Evolutionary conservation across 2,113 vertebrate species (phyloP), one percentile per base, ranked within the genome.

Genomic region (Pterocles burchelli): DNA sequence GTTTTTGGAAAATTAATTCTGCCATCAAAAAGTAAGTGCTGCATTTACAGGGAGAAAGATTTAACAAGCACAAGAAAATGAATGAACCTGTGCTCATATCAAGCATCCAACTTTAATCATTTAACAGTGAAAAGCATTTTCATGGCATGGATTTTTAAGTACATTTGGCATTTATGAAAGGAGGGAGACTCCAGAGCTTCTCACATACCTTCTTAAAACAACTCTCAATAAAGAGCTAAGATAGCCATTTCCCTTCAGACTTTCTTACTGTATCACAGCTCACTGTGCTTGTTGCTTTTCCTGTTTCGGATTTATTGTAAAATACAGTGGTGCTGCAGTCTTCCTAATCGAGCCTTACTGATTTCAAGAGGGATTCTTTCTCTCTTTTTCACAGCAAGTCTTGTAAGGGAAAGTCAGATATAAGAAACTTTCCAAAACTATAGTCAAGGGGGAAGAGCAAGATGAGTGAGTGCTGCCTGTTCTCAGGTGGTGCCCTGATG

Each of bases 1-100:
- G 51, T 54, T 79, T 94, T 88, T 91, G 74, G 78, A 86, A 95
- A 90, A 81, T 65, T 41, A 90, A 76, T 93, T 93, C 85, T 62
- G 58, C 66, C 90, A 36, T 76, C 63, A 89, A 73, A 88, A 89
- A 82, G 58, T 46, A 88, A 79, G 59, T 36, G 21, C 71, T 46
- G 67, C n/a, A 26, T 91, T 88, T 82, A 57, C 10, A 52, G 49
- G 57, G 67, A 65, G 45, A 90, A 89, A 49, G 9, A 49, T 82
- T 85, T 83, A 76, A 72, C 63, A 57, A 85, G 70, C 66, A 58
- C 62, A 65, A 46, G 78, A 82, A 90, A 94, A 83, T 52, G 25
- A 91, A 85, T 61, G 63, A 93, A 85, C 62, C 41, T 90, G 54
- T 41, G 21, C 62, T 85, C 19, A 17, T 15, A 25, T 11, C 66